Evolutionary conservation across 2,888 invertebrate species (phyloP).

Genomic region (Autographa gamma): DNA sequence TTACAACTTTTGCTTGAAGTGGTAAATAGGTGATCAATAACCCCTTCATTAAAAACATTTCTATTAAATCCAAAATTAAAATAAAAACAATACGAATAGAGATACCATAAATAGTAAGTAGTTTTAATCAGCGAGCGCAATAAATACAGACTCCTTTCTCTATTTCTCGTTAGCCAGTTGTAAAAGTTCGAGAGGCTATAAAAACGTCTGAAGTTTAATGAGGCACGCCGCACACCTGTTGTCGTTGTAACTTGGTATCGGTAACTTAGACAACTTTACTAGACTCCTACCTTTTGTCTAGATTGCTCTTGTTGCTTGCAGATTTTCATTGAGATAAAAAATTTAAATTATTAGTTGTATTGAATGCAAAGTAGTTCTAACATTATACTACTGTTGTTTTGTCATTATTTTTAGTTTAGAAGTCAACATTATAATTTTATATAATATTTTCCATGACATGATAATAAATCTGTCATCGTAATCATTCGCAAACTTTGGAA

Average conservation of each 20-base stretch:
- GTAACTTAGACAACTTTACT: conserved; percentile 32
- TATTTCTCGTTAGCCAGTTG: conserved; percentile 16
- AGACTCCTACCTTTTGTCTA: conserved; percentile 29
- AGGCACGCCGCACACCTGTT: conserved; percentile 66
- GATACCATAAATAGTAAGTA: conserved; percentile 27
- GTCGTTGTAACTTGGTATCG: conserved; percentile 40
- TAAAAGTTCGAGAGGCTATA: conserved; percentile 56
- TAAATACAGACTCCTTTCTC: conserved; percentile 47
- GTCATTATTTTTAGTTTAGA: no score
- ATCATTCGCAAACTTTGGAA: neutral
- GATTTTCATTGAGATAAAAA: conserved; percentile 19
- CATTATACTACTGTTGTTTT: no score
- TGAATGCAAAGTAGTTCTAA: no score
- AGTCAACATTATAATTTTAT: neutral
- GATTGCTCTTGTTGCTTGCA: conserved; percentile 29
- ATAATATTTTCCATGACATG: no score
- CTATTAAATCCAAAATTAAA: no score
- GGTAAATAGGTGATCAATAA: no score
- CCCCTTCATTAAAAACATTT: no score
- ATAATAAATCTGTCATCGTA: no score
- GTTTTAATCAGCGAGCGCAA: conserved; percentile 44
- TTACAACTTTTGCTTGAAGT: no score
- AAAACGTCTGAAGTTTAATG: conserved; percentile 68
- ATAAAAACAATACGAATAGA: neutral
- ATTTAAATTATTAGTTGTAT: neutral